These are phyloP conservation scores for Antennarius striatus DNA, from an alignment of 2,113 vertebrate genomes.

Conservation along the genomic window DNA sequence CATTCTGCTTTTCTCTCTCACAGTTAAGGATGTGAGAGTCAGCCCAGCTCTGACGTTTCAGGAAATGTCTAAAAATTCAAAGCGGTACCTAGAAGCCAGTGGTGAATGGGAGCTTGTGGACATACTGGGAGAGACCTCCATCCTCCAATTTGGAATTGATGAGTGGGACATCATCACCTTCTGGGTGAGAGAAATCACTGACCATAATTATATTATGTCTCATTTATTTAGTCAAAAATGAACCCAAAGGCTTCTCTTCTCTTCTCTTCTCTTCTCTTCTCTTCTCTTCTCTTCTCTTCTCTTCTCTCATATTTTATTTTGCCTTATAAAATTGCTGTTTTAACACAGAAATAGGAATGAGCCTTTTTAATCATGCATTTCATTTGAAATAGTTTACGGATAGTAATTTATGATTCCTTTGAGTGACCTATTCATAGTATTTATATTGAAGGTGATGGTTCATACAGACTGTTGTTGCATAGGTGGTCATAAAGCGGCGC, in stretches of 20 bases:
- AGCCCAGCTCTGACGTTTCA: slow-evolving; percentile 79
- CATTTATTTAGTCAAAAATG: too few relatives aligned
- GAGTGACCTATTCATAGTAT: too few relatives aligned
- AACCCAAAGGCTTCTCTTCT: too few relatives aligned
- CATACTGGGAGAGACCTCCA: slow-evolving; percentile 71
- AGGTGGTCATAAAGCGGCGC: slow-evolving; percentile 81
- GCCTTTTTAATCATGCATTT: too few relatives aligned
- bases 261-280: too few relatives aligned
- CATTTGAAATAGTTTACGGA: too few relatives aligned
- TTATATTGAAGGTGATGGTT: neutral
- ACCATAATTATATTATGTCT: too few relatives aligned
- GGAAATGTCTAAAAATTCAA: slow-evolving; percentile 81
- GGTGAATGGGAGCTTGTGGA: slow-evolving; percentile 82
- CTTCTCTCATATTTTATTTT: too few relatives aligned
- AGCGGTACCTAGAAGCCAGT: slow-evolving; percentile 81
- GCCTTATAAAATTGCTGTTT: neutral
- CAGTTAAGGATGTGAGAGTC: slow-evolving; percentile 79
- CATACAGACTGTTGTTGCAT: neutral
- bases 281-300: too few relatives aligned
- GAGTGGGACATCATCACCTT: slow-evolving; percentile 86
- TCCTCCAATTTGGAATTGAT: slow-evolving; percentile 80
- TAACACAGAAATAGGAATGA: neutral
- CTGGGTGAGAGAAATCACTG: slow-evolving; percentile 70
- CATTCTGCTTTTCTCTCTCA: neutral
- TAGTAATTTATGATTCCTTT: too few relatives aligned